These are phyloP conservation scores for Lasaia peninsularis DNA, from an alignment of 1,140 invertebrate species.

Conservation along the genomic window DNA sequence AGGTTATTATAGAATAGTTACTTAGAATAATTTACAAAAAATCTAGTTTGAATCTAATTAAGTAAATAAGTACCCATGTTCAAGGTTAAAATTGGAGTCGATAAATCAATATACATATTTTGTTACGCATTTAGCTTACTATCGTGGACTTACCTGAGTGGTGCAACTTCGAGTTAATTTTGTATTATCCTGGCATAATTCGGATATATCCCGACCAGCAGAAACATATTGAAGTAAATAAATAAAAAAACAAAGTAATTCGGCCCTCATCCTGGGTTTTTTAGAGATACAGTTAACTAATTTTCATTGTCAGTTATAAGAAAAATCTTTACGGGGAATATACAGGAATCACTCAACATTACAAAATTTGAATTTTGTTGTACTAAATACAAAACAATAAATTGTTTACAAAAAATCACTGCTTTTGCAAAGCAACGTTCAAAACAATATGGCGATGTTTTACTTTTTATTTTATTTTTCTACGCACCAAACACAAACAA, in stretches of 20 bases:
- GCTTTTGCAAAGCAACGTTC: neutral
- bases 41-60: neutral
- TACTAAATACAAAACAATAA: neutral
- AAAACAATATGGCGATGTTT: neutral
- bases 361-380: neutral
- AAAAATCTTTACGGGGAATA: neutral
- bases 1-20: no score
- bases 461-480: neutral
- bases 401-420: constrained; percentile 8
- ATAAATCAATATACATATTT: constrained; percentile 34
- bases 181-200: constrained; percentile 44
- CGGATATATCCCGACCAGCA: constrained; percentile 27
- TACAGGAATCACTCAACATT: neutral
- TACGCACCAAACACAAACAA: no score
- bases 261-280: constrained; percentile 23
- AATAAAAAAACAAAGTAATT: constrained; percentile 30
- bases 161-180: constrained; percentile 44
- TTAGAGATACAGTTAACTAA: neutral
- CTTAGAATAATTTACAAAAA: neutral
- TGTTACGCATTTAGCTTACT: constrained; percentile 13
- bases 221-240: constrained; percentile 38
- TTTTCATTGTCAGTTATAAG: neutral
- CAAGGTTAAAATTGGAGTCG: constrained; percentile 28
- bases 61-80: constrained; percentile 9
- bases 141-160: constrained; percentile 39